Evolutionary conservation across 2,888 invertebrate species (phyloP).

Genomic region (Onchidella celtica): DNA sequence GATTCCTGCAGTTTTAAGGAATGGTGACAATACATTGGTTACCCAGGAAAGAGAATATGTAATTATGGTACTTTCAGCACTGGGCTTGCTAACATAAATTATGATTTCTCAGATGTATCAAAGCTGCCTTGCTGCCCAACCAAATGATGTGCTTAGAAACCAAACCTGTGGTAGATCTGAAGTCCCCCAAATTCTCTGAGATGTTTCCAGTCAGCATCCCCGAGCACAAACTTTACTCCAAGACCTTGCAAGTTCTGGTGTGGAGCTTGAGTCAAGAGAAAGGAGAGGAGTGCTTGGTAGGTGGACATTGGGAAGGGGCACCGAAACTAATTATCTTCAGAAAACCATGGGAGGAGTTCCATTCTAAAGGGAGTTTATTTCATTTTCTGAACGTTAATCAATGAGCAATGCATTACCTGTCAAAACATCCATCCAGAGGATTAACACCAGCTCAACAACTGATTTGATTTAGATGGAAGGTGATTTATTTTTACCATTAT

Average conservation of each 20-base stretch:
- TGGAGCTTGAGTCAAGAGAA: conserved; percentile 85
- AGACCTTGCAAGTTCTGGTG: conserved; percentile 94
- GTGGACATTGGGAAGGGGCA: conserved; percentile 74
- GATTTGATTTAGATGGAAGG: too few species aligned
- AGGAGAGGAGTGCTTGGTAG: conserved; percentile 92
- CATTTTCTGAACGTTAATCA: too few species aligned
- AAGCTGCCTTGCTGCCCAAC: conserved; percentile 87
- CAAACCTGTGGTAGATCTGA: conserved; percentile 86
- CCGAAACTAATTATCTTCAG: neutral
- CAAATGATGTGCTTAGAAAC: conserved; percentile 84
- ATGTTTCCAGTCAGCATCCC: conserved; percentile 89
- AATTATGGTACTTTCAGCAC: too few species aligned
- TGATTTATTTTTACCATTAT: neutral
- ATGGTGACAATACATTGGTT: too few species aligned
- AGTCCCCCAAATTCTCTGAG: conserved; percentile 89
- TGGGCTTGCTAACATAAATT: too few species aligned
- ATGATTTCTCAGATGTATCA: conserved; percentile 86
- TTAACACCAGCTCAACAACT: too few species aligned
- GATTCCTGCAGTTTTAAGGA: too few species aligned
- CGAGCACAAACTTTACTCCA: conserved; percentile 89
- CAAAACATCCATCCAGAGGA: too few species aligned
- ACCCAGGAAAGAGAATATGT: too few species aligned
- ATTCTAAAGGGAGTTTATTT: too few species aligned
- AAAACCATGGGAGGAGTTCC: neutral
- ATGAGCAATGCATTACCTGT: too few species aligned